Evolutionary conservation across 2,888 invertebrate species (phyloP).

Genomic region (Nasonia oneida): DNA sequence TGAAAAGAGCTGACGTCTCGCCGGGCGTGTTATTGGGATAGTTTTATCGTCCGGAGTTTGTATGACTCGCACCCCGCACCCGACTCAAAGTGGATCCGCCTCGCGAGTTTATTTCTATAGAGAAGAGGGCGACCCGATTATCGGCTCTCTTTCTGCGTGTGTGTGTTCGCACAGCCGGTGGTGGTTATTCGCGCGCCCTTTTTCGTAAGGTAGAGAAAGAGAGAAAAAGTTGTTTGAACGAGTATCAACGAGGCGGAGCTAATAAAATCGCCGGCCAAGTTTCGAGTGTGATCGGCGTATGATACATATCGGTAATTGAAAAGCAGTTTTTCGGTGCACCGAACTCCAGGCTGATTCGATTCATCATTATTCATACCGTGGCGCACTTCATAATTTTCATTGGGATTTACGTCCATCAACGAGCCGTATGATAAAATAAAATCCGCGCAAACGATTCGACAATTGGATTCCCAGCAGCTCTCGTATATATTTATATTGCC

Average conservation of each 20-base stretch:
- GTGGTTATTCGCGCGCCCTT: neutral
- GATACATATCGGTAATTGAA: neutral
- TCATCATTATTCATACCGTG: neutral
- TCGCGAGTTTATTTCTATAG: neutral
- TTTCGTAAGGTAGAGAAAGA: neutral
- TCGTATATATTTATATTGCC: neutral
- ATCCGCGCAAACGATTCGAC: neutral
- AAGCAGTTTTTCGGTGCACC: neutral
- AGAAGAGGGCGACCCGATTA: neutral
- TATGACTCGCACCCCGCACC: neutral
- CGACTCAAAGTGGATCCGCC: neutral
- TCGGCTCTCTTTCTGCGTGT: neutral
- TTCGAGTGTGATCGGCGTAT: neutral
- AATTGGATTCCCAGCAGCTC: constrained; percentile 27
- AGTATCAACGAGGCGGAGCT: neutral
- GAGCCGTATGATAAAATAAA: neutral
- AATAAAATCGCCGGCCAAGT: neutral
- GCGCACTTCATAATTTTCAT: neutral
- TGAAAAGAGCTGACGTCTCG: neutral
- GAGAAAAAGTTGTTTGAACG: neutral
- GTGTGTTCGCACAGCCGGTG: neutral
- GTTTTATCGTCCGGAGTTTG: neutral
- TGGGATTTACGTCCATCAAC: neutral
- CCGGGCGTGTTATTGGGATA: neutral
- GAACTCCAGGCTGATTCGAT: neutral